phyloP scores from a whole-genome alignment of 2,888 invertebrate species.

The Lepeophtheirus nordmannii region DNA sequence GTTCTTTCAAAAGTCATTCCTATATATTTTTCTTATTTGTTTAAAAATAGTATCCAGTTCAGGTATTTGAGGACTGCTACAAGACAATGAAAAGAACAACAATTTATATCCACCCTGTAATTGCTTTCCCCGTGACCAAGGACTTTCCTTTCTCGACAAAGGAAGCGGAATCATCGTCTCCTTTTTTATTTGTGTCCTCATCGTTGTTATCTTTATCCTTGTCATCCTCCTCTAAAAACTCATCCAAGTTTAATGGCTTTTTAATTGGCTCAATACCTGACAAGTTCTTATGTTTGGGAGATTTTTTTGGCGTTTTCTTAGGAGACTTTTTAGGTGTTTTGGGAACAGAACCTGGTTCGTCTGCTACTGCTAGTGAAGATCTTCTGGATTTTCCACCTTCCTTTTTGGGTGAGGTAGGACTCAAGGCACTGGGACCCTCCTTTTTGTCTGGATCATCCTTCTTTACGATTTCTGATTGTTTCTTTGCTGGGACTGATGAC shows the following conservation, averaged over 20 bases:
- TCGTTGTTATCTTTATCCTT: not conserved
- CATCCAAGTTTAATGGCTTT: not conserved
- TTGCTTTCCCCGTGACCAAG: not conserved
- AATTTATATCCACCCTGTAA: constrained; percentile 13
- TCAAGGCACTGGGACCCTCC: not conserved
- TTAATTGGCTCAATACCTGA: not conserved
- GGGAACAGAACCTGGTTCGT: not conserved
- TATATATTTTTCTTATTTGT: too few relatives aligned
- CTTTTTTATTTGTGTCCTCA: not conserved
- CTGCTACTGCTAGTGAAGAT: not conserved
- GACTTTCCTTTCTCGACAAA: constrained; percentile 14
- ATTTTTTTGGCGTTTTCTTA: not conserved
- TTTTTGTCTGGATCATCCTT: not conserved
- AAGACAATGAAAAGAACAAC: too few relatives aligned
- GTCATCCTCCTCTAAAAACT: not conserved
- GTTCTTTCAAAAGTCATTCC: too few relatives aligned
- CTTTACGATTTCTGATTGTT: too few relatives aligned
- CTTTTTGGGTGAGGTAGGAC: not conserved
- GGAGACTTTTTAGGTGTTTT: not conserved
- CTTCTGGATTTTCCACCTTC: not conserved
- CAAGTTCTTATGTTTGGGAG: not conserved
- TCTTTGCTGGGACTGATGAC: too few relatives aligned
- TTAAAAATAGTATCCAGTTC: too few relatives aligned
- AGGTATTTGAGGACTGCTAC: too few relatives aligned
- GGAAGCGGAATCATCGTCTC: not conserved